These are phyloP conservation scores for Drosophila meridionalis DNA, from an alignment of 2,888 invertebrate species.

Conservation along the genomic window DNA sequence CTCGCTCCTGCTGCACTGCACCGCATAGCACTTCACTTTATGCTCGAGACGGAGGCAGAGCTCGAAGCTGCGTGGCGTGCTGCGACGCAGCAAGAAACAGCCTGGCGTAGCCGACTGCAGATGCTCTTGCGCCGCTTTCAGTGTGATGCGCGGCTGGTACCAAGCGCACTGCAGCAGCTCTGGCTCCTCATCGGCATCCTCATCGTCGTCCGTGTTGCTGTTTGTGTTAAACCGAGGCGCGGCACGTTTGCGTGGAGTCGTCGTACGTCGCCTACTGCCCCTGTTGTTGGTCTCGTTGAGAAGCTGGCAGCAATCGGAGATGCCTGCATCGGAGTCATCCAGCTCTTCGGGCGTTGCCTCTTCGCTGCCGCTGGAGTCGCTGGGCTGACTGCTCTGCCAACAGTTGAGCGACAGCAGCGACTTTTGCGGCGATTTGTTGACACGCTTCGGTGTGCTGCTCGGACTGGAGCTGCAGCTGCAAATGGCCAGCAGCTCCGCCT, in stretches of 20 bases:
- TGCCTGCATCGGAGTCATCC: slow-evolving; percentile 74
- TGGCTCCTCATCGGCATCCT: slow-evolving; percentile 59
- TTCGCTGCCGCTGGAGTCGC: slow-evolving; percentile 66
- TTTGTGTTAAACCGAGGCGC: slow-evolving; percentile 43
- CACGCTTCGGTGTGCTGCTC: slow-evolving; percentile 52
- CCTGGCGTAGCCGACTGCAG: slow-evolving; percentile 70
- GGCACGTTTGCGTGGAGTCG: slow-evolving; percentile 13
- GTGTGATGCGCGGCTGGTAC: slow-evolving; percentile 80
- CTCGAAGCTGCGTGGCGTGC: slow-evolving; percentile 71
- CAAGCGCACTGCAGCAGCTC: slow-evolving; percentile 72
- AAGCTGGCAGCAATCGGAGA: slow-evolving; percentile 82
- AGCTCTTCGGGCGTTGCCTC: slow-evolving; percentile 23
- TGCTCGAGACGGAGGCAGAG: slow-evolving; percentile 75
- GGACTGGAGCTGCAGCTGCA: slow-evolving; percentile 65
- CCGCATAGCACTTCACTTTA: slow-evolving; percentile 74
- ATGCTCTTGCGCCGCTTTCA: slow-evolving; percentile 72
- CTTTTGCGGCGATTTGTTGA: slow-evolving; percentile 71
- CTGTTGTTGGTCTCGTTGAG: slow-evolving; percentile 49
- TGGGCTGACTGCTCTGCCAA: slow-evolving; percentile 74
- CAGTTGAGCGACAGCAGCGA: slow-evolving; percentile 76
- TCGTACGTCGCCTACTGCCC: slow-evolving; percentile 37
- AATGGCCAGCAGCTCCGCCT: slow-evolving; percentile 57
- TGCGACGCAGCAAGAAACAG: slow-evolving; percentile 77
- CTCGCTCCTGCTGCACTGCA: slow-evolving; percentile 66
- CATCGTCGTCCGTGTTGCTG: slow-evolving; percentile 52